phyloP scores from a whole-genome alignment of 2,113 vertebrate species.

The Opisthocomus hoazin region DNA sequence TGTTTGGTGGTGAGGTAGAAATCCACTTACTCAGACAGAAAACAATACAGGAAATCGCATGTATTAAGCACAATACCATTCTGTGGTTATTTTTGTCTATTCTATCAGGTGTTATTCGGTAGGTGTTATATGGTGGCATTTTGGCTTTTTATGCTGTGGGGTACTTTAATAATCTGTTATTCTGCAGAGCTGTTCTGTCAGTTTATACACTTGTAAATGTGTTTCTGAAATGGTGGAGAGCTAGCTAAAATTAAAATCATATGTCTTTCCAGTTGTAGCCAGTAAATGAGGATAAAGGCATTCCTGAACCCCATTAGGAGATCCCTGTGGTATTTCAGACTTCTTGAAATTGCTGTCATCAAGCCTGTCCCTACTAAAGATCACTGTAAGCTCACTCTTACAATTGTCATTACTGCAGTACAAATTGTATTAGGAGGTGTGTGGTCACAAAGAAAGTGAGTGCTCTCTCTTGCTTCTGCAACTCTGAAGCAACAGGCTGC shows the following conservation, averaged over 20 bases:
- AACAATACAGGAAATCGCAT: not conserved
- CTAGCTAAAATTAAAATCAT: conserved; percentile 36
- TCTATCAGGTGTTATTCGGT: not conserved
- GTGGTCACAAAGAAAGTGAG: not conserved
- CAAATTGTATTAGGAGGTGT: not conserved
- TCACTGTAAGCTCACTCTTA: not conserved
- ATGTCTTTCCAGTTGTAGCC: conserved; percentile 2
- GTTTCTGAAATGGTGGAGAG: not conserved
- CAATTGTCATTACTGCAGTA: not conserved
- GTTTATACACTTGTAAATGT: not conserved
- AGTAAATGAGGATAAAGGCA: conserved; percentile 8
- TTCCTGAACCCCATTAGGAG: not conserved
- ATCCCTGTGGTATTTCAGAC: conserved; percentile 25
- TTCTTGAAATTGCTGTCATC: conserved; percentile 22
- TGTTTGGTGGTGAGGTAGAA: not conserved
- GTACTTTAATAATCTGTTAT: not conserved
- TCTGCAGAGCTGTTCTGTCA: not conserved
- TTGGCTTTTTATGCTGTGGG: not conserved
- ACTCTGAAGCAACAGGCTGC: not conserved
- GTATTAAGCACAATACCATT: not conserved
- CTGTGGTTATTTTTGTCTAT: not conserved
- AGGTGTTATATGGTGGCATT: not conserved
- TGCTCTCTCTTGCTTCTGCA: rapidly evolving
- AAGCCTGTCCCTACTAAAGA: not conserved
- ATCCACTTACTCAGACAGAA: not conserved